A percentile compares a stretch with the other conserved stretches of the same genome.
phyloP scores from a whole-genome alignment of 2,797 vertebrate species.

The Sciurus vulgaris region DNA sequence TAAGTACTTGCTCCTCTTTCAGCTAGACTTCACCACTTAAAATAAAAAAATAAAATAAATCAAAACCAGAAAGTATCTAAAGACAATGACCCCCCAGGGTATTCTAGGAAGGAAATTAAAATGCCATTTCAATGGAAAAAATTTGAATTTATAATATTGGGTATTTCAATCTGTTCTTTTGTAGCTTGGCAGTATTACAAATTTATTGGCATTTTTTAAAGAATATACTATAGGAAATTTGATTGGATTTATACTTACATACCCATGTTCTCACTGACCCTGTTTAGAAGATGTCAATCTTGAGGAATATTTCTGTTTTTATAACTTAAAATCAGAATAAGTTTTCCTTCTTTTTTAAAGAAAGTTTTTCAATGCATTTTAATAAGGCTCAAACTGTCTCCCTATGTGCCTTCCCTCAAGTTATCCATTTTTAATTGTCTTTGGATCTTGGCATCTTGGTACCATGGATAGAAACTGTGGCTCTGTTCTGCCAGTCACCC shows the following conservation, averaged over 20 bases:
- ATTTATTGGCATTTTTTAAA: constrained; percentile 69
- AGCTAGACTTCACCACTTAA: constrained; percentile 35
- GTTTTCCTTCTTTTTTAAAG: constrained; percentile 42
- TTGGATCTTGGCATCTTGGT: constrained; percentile 72
- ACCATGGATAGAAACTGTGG: constrained; percentile 53
- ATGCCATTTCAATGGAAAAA: constrained; percentile 76
- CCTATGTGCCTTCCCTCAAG: constrained; percentile 46
- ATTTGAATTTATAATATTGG: constrained; percentile 80
- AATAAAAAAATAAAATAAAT: constrained; percentile 22
- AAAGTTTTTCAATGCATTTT: constrained; percentile 62
- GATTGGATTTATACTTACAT: constrained; percentile 64
- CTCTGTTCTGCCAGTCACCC: constrained; percentile 58
- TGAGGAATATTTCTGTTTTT: constrained; percentile 55
- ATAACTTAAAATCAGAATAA: constrained; percentile 45
- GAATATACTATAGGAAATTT: constrained; percentile 66
- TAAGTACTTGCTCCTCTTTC: constrained; percentile 46
- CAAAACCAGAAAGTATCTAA: constrained; percentile 54
- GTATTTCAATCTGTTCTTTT: constrained; percentile 79
- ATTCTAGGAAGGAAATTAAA: constrained; percentile 74
- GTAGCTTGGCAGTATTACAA: constrained; percentile 74
- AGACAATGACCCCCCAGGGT: not conserved
- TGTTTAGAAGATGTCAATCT: constrained; percentile 67
- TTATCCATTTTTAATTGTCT: constrained; percentile 74
- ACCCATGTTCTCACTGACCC: constrained; percentile 46
- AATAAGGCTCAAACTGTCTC: not conserved